Evolutionary conservation across 2,113 vertebrate species (phyloP), one percentile per base, ranked within the genome.

Genomic region (Camelus bactrianus): DNA sequence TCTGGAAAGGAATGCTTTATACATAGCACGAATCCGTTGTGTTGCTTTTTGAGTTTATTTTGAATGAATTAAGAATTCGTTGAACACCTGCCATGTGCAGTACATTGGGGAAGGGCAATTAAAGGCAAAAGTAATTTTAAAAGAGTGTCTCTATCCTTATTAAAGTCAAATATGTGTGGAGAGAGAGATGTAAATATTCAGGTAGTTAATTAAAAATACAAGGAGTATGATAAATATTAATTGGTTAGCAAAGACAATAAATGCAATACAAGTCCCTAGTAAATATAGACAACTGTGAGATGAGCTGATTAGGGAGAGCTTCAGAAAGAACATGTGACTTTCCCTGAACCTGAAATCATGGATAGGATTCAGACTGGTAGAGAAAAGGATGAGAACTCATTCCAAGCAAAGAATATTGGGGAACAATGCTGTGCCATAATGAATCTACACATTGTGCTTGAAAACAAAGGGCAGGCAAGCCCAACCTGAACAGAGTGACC

Each of bases 61-160:
- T 86, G 62, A 95, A 86, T 92, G 72, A 93, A 95, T 92, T 90
- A 70, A 80, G 54, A 93, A 92, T 90, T 79, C 35, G 35, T 82
- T 95, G 64, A 90, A 69, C 28, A 87, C 42, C 84, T 90, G 80
- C 73, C 90, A 48, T 87, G 30, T 81, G 8, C 62, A 94, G 72
- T 79, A 42, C 26, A 75, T 22, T 35, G 35, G 24, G 35, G n/a
- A 46, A 82, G 12, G 73, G 69, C 4, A 69, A 94, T 92, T 67
- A 96, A 96, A 95, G 14, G 22, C 10, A 60, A 89, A 91, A 89
- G 2, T 19, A 90, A 62, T 73, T 70, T 76, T 91, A 30, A 70
- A 75, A 79, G 73, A 46, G 14, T 94, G 54, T 85, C 46, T 80
- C 3, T 91, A 38, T 81, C 22, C 82, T 93, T 91, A 86, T 38